Evolutionary conservation across 2,113 vertebrate genomes (phyloP).

Genomic region (Perca flavescens): DNA sequence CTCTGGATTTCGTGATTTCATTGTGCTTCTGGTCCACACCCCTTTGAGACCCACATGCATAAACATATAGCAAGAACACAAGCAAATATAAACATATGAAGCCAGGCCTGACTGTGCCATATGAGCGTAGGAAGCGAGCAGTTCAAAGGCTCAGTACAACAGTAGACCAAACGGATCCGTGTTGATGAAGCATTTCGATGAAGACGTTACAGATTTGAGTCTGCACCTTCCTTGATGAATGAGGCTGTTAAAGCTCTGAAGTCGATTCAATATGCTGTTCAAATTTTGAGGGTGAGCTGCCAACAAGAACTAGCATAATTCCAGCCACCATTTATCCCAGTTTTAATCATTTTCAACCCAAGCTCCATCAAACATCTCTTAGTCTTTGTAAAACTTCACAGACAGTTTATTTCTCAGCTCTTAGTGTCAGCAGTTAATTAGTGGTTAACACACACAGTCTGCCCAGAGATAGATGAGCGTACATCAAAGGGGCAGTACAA

Average conservation of each 20-base stretch:
- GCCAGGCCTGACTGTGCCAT: constrained; percentile 28
- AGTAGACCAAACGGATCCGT: constrained; percentile 24
- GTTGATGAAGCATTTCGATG: constrained; percentile 37
- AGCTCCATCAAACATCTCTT: constrained; percentile 63
- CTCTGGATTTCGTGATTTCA: constrained; percentile 63
- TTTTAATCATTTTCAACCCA: constrained; percentile 73
- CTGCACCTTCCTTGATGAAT: constrained; percentile 39
- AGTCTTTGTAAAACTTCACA: constrained; percentile 76
- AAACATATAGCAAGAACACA: constrained; percentile 4
- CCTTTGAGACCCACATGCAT: constrained; percentile 52
- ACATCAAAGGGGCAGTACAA: constrained; percentile 76
- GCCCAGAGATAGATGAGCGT: constrained; percentile 75
- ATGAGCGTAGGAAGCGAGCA: constrained; percentile 4
- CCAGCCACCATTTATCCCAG: constrained; percentile 50
- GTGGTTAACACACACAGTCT: constrained; percentile 74
- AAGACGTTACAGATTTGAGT: constrained; percentile 49
- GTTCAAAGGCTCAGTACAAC: constrained; percentile 35
- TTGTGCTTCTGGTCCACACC: constrained; percentile 45
- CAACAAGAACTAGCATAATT: constrained; percentile 51
- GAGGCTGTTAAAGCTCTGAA: constrained; percentile 47
- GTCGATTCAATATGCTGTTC: constrained; percentile 45
- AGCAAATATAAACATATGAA: constrained; percentile 48
- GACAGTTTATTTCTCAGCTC: constrained; percentile 60
- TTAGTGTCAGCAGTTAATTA: constrained; percentile 82
- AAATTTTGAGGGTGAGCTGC: constrained; percentile 48